Percentiles rank a stretch among this genome's conserved stretches.
phyloP scores from a whole-genome alignment of 2,888 invertebrate species.

The Odiellus spinosus region DNA sequence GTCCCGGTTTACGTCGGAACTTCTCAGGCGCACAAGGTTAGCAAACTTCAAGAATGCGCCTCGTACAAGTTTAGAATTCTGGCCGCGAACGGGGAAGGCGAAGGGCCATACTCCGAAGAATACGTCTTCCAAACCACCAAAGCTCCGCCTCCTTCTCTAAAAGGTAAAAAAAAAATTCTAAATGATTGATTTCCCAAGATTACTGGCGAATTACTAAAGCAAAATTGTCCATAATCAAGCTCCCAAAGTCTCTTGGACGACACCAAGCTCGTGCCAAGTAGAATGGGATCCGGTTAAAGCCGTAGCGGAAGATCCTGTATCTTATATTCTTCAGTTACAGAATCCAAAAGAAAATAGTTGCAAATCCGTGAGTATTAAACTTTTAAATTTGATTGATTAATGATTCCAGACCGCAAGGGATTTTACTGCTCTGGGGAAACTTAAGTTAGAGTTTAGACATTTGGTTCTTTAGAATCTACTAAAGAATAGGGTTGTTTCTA shows the following conservation, averaged over 20 bases:
- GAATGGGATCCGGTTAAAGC: conserved; percentile 48
- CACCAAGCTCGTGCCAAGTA: conserved; percentile 40
- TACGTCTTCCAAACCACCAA: conserved; percentile 53
- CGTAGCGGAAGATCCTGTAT: conserved; percentile 44
- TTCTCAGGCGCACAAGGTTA: conserved; percentile 59
- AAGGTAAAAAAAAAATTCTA: conserved; percentile 33
- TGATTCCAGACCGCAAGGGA: neutral
- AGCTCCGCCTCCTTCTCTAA: conserved; percentile 64
- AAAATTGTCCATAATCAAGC: conserved; percentile 28
- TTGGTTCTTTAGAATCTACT: too few relatives aligned
- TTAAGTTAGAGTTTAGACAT: too few relatives aligned
- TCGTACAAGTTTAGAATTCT: conserved; percentile 69
- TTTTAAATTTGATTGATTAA: neutral
- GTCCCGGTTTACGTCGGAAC: conserved; percentile 52
- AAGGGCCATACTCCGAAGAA: conserved; percentile 57
- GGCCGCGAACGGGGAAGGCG: conserved; percentile 68
- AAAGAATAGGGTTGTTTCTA: too few relatives aligned
- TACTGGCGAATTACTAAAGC: neutral
- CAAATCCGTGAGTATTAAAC: conserved; percentile 38
- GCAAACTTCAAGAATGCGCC: conserved; percentile 63
- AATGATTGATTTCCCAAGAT: neutral
- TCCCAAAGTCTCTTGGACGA: conserved; percentile 43
- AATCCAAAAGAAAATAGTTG: conserved; percentile 42
- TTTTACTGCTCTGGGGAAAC: too few relatives aligned
- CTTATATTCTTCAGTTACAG: conserved; percentile 56